phyloP scores from a whole-genome alignment of 2,113 vertebrate genomes.

The Casuarius casuarius region DNA sequence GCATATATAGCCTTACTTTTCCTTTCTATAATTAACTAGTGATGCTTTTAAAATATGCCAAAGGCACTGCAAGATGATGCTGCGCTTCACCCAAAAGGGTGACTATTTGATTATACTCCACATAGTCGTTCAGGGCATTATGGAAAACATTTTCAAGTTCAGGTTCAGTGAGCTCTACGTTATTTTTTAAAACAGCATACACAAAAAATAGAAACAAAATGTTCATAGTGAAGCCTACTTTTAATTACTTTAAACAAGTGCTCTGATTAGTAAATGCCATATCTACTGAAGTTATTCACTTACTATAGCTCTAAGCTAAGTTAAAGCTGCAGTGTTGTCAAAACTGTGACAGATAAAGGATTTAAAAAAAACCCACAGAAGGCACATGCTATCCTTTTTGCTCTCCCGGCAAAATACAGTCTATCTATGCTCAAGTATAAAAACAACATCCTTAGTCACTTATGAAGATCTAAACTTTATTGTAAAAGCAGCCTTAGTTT shows the following conservation, averaged over 20 bases:
- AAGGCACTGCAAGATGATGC: slow-evolving; percentile 38
- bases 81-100: slow-evolving; percentile 44
- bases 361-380: background rate
- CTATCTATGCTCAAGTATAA: background rate
- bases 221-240: background rate
- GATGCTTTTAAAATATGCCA: slow-evolving; percentile 49
- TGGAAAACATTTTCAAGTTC: slow-evolving; percentile 62
- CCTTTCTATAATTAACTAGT: slow-evolving; percentile 32
- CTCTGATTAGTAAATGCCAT: background rate
- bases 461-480: slow-evolving; percentile 41
- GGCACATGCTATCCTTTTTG: background rate
- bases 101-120: slow-evolving; percentile 60
- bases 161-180: slow-evolving; percentile 6
- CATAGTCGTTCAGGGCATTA: slow-evolving; percentile 24
- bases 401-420: slow-evolving; percentile 27
- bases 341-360: background rate
- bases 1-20: slow-evolving; percentile 11
- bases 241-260: background rate
- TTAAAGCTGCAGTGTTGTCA: slow-evolving; percentile 41
- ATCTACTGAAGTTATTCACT: background rate
- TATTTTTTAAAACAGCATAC: background rate
- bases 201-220: background rate
- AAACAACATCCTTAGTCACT: slow-evolving; percentile 12
- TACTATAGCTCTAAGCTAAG: slow-evolving; percentile 40
- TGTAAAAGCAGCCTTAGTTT: slow-evolving; percentile 14